Evolutionary conservation across 2,113 vertebrate species (phyloP).

Genomic region (Actinemys pallida): DNA sequence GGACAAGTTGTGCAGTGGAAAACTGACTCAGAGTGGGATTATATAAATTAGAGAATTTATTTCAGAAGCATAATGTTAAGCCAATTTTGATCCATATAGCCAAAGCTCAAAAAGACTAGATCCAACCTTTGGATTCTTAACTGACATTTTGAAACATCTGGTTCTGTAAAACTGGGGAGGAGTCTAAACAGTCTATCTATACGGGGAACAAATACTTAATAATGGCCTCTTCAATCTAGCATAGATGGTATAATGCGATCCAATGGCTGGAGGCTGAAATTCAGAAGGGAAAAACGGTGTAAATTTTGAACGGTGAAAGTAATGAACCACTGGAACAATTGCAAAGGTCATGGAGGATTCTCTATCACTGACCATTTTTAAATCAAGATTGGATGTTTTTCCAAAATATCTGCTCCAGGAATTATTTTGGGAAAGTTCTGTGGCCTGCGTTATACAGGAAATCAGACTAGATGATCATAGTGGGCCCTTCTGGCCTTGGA

Average conservation of each 20-base stretch:
- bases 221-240: not conserved
- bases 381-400: not conserved
- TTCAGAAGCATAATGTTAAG: not conserved
- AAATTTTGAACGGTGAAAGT: not conserved
- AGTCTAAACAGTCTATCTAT: not conserved
- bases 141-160: constrained; percentile 28
- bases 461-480: not conserved
- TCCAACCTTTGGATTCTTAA: constrained; percentile 35
- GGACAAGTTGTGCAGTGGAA: not conserved
- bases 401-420: not conserved
- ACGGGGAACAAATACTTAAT: not conserved
- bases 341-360: not conserved
- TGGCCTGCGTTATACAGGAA: not conserved
- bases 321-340: not conserved
- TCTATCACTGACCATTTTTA: not conserved
- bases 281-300: not conserved
- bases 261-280: not conserved
- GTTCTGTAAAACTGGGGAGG: not conserved
- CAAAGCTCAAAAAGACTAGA: not conserved
- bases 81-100: not conserved
- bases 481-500: not conserved
- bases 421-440: not conserved
- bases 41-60: constrained; percentile 12
- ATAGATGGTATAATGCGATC: not conserved
- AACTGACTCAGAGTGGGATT: not conserved